Percentiles rank a stretch among this genome's conserved stretches.
phyloP scores from a whole-genome alignment of 2,797 vertebrate genomes.

The Danio aesculapii region DNA sequence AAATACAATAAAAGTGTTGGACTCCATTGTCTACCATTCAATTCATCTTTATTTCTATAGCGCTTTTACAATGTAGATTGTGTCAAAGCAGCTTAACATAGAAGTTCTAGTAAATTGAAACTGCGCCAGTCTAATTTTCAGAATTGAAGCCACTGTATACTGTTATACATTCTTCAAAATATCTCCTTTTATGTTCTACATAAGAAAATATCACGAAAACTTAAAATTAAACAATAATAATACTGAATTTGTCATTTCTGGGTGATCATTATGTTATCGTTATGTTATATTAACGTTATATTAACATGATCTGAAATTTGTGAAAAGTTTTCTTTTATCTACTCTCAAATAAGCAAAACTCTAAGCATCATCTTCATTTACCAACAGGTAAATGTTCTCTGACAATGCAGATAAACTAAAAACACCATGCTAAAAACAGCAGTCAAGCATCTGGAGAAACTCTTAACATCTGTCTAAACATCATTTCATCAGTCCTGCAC shows the following conservation, averaged over 20 bases:
- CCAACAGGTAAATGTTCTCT: constrained; percentile 3
- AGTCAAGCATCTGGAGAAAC: constrained; percentile 11
- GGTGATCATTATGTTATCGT: not conserved
- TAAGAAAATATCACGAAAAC: too few species aligned
- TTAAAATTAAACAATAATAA: too few species aligned
- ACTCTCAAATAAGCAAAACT: not conserved
- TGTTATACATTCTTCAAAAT: not conserved
- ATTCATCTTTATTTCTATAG: too few species aligned
- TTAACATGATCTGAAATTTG: not conserved
- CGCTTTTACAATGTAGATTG: too few species aligned
- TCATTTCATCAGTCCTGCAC: not conserved
- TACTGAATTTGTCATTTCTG: not conserved
- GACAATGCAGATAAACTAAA: not conserved
- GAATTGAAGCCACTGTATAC: not conserved
- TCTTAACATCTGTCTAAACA: constrained; percentile 33
- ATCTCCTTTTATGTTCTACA: not conserved
- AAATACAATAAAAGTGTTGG: not conserved
- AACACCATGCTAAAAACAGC: not conserved
- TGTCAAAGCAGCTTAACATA: too few species aligned
- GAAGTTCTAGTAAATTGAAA: too few species aligned
- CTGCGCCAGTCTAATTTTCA: too few species aligned
- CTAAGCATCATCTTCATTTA: not conserved
- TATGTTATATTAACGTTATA: too few species aligned
- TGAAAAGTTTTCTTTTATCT: not conserved
- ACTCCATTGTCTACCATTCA: not conserved